phyloP scores from a whole-genome alignment of 2,797 vertebrate genomes.

The Salarias fasciatus region DNA sequence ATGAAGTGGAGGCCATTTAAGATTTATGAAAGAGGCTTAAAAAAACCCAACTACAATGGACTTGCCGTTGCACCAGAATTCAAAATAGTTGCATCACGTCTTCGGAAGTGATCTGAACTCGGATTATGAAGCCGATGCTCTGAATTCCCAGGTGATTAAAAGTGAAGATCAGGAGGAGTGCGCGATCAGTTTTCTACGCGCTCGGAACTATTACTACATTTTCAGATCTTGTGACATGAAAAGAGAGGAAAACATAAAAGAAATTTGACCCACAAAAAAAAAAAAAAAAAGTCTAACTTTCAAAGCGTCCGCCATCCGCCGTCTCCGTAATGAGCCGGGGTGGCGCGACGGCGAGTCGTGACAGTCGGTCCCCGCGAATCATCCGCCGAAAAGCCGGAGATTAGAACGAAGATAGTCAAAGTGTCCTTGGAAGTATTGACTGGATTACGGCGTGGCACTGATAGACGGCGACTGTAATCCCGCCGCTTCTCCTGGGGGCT shows the following conservation, averaged over 20 bases:
- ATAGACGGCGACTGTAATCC: conserved; percentile 56
- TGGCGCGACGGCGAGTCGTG: conserved; percentile 41
- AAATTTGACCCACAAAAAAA: conserved; percentile 29
- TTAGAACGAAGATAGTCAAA: conserved; percentile 50
- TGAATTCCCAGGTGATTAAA: conserved; percentile 63
- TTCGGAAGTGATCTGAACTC: conserved; percentile 58
- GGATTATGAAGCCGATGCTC: conserved; percentile 51
- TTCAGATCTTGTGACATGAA: conserved; percentile 71
- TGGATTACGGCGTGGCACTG: conserved; percentile 43
- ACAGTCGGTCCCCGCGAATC: conserved; percentile 11
- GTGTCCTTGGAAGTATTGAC: conserved; percentile 66
- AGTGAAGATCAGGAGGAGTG: conserved; percentile 52
- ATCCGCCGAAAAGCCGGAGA: conserved; percentile 49
- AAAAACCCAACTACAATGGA: conserved; percentile 66
- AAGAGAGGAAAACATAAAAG: conserved; percentile 48
- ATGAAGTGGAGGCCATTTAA: conserved; percentile 68
- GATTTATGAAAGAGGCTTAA: conserved; percentile 64
- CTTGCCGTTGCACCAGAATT: conserved; percentile 73
- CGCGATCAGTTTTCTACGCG: conserved; percentile 48
- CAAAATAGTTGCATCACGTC: conserved; percentile 75
- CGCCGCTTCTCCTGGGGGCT: conserved; percentile 34
- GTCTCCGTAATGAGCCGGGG: conserved; percentile 57
- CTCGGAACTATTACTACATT: conserved; percentile 58
- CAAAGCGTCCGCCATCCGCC: conserved; percentile 43
- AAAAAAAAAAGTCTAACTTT: conserved; percentile 33